A percentile compares a stretch with the other conserved stretches of the same genome.
phyloP scores from a whole-genome alignment of 1,140 invertebrate genomes.

The Cotesia chilonis region DNA sequence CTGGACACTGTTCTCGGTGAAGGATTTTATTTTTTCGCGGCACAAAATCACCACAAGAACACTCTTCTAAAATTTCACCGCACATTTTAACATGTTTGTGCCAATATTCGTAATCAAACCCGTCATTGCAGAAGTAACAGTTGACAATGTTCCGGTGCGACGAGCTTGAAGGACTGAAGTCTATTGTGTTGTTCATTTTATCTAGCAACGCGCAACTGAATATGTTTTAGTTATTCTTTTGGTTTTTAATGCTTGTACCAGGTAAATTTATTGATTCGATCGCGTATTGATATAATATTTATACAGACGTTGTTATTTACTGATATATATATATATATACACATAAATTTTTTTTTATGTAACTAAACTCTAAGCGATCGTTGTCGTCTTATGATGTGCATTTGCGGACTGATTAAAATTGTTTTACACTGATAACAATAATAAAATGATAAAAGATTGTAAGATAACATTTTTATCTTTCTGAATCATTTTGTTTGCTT shows the following conservation, averaged over 20 bases:
- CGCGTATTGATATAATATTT: background rate
- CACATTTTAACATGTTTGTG: conserved; percentile 74
- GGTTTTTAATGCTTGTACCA: background rate
- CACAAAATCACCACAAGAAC: conserved; percentile 74
- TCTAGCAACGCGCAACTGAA: too few relatives aligned
- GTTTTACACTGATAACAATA: too few relatives aligned
- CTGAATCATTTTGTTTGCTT: too few relatives aligned
- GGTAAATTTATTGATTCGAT: conserved; percentile 1
- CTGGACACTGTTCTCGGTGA: conserved; percentile 68
- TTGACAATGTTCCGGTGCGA: background rate
- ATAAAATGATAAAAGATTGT: too few relatives aligned
- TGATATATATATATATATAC: background rate
- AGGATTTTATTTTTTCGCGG: conserved; percentile 68
- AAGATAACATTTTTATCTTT: too few relatives aligned
- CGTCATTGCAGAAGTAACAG: conserved; percentile 73
- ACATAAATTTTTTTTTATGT: too few relatives aligned
- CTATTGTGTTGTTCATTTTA: background rate
- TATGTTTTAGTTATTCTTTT: background rate
- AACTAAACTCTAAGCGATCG: too few relatives aligned
- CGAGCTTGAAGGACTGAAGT: background rate
- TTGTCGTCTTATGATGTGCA: too few relatives aligned
- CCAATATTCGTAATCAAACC: conserved; percentile 66
- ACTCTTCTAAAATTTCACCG: conserved; percentile 74
- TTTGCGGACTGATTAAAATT: too few relatives aligned
- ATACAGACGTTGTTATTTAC: background rate